Percentiles rank a stretch among this genome's conserved stretches.
Conservation (phyloP, 1,140 invertebrate genomes). For the Rhagoletis zephyria region DNA sequence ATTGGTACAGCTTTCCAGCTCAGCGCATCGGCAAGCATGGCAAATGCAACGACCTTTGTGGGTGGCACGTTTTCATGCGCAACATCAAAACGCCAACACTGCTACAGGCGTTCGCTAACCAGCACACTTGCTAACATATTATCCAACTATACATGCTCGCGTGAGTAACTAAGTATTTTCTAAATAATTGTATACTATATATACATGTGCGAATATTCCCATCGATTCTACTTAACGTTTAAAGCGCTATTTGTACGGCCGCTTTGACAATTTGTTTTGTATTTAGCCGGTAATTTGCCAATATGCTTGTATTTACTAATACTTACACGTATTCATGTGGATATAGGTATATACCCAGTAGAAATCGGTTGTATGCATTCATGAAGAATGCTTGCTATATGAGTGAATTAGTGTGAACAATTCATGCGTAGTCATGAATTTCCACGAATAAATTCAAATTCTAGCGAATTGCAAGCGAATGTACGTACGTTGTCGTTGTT, state of each 20-base stretch:
- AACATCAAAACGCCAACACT: not conserved
- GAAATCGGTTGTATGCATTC: too few species aligned
- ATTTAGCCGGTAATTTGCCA: not conserved
- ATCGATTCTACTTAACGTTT: not conserved
- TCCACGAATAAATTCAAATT: too few species aligned
- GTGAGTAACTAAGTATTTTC: slow-evolving; percentile 9
- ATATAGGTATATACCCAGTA: too few species aligned
- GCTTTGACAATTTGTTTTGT: not conserved
- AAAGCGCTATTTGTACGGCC: not conserved
- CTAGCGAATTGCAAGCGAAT: too few species aligned
- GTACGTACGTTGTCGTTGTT: too few species aligned
- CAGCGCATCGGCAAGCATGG: not conserved
- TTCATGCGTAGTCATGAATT: too few species aligned
- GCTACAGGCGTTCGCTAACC: not conserved
- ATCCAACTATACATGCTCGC: not conserved
- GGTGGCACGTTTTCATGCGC: slow-evolving; percentile 45
- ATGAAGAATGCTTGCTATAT: too few species aligned
- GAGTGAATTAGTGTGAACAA: too few species aligned
- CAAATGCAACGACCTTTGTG: not conserved
- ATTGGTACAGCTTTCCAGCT: slow-evolving; percentile 11
- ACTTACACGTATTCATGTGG: not conserved
- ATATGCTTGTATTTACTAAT: not conserved
- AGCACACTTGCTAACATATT: not conserved
- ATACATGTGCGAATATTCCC: not conserved
- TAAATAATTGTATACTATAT: slow-evolving; percentile 19